Evolutionary conservation across 2,888 invertebrate genomes (phyloP).

Genomic region (Parnassius smintheus): DNA sequence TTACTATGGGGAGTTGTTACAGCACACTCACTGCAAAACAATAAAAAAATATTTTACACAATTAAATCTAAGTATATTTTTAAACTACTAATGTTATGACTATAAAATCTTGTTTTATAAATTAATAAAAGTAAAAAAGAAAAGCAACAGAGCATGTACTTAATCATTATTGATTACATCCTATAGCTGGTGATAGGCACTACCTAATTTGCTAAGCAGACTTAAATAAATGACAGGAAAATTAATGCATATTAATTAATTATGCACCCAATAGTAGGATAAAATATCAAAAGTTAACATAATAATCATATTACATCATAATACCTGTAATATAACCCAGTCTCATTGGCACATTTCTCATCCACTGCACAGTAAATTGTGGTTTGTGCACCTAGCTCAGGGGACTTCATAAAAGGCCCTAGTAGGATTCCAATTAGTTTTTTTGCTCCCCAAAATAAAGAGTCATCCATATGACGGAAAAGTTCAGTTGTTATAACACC

Average conservation of each 20-base stretch:
- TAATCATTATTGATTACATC: too few species aligned
- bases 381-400: conserved; percentile 87
- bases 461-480: conserved; percentile 82
- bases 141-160: too few species aligned
- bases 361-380: conserved; percentile 86
- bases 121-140: too few species aligned
- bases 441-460: conserved; percentile 72
- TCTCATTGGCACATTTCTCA: conserved; percentile 82
- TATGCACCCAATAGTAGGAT: too few species aligned
- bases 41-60: background rate
- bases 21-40: conserved; percentile 79
- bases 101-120: too few species aligned
- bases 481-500: conserved; percentile 89
- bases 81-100: too few species aligned
- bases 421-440: conserved; percentile 53
- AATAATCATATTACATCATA: conserved; percentile 7
- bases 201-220: too few species aligned
- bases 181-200: too few species aligned
- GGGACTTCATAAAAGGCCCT: conserved; percentile 77
- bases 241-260: background rate
- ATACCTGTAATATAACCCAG: conserved; percentile 81
- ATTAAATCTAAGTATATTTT: too few species aligned
- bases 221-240: background rate
- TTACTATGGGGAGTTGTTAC: conserved; percentile 59
- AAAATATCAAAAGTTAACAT: background rate